Evolutionary conservation across 2,888 invertebrate genomes (phyloP), one percentile per base, ranked within the genome.

Genomic region (Epinotia nisella): DNA sequence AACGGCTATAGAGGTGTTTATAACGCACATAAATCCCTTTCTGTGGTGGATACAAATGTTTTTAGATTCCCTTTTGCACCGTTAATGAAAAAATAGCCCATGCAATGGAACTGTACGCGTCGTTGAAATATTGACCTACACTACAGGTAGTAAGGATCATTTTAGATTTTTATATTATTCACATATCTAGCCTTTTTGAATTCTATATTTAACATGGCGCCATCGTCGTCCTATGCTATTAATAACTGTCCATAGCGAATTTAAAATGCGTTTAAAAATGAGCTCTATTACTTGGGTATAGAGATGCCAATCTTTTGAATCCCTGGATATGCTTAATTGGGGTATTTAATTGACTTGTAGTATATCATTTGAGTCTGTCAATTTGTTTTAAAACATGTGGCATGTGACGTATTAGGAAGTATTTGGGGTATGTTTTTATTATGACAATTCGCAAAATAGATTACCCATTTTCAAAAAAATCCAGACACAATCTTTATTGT

Each of bases 141-240:
- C 1, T 11, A 5, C 5, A 3, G 2, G 0, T 5, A 15, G 41
- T 60, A 21, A 41, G 15, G 19, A 19, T 11, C 4, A 60, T 39
- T 60, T 60, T 60, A 19, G 39, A 5, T 11, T 41, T 2, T 15
- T 0, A 41, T 21, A 5, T 15, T 60, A 41, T 17, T 60, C 13
- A 41, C 17, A 15, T 24, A 35, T 35, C 9, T 35, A 24, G 10
- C 15, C 21, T 45, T 15, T 61, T 45, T 61, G 24, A 45, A 15
- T 45, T 1, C 21, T 10, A 45, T 15, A 13, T 15, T 3, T 9
- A 9, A 7, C 21, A 24, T 61, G 61, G 61, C 45, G 61, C 61
- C 61, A 24, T n/a, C 45, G 45, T n/a, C 15, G 24, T 61, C 45
- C 41, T 61, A 15, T 45, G 21, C 45, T 61, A 61, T 61, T 45